Evolutionary conservation across 2,888 invertebrate genomes (phyloP).

Genomic region (Pachydiplax longipennis): DNA sequence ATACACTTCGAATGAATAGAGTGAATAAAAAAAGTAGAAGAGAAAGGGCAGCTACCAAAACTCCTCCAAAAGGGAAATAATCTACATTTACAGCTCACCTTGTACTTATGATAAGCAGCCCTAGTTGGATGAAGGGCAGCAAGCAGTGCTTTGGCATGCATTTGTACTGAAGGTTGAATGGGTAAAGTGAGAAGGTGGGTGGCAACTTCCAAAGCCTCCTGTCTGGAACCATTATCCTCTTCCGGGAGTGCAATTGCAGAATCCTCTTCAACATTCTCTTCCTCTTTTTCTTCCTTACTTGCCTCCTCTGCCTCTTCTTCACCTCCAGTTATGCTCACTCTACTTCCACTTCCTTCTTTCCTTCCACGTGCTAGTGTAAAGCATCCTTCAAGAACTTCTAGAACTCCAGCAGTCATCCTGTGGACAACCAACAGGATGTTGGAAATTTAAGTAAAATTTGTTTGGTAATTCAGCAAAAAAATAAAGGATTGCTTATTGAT

Average conservation of each 20-base stretch:
- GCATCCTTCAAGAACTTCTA: slow-evolving; percentile 78
- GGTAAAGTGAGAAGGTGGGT: slow-evolving; percentile 73
- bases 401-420: slow-evolving; percentile 70
- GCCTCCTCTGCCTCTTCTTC: slow-evolving; percentile 19
- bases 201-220: slow-evolving; percentile 70
- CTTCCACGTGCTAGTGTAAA: slow-evolving; percentile 62
- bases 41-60: no score
- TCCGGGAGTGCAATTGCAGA: background rate
- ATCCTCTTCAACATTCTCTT: slow-evolving; percentile 3
- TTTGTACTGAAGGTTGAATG: slow-evolving; percentile 74
- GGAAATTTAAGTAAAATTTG: background rate
- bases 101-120: slow-evolving; percentile 82
- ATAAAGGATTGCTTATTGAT: no score
- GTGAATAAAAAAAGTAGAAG: no score
- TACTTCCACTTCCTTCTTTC: background rate
- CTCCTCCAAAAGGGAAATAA: no score
- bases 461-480: no score
- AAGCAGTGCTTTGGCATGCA: slow-evolving; percentile 82
- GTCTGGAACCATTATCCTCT: slow-evolving; percentile 60
- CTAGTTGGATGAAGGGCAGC: slow-evolving; percentile 79
- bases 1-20: no score
- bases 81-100: slow-evolving; percentile 63
- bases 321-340: background rate
- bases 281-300: background rate
- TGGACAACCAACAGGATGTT: slow-evolving; percentile 50